Percentiles rank a stretch among this genome's conserved stretches.
Conservation (phyloP, 1,140 invertebrate genomes). For the Pentalonia nigronervosa region DNA sequence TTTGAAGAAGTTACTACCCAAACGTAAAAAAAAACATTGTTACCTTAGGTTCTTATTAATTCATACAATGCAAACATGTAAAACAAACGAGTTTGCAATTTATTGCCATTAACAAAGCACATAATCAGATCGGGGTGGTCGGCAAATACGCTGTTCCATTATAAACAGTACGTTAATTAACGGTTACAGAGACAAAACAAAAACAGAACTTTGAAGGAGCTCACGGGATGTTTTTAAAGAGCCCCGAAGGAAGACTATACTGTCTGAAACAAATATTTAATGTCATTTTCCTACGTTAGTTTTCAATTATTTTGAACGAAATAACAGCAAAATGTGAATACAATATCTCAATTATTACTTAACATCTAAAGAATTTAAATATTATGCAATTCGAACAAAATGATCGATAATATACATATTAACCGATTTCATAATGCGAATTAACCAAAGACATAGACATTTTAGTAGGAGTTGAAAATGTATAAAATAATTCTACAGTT, state of each 20-base stretch:
- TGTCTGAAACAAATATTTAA: conserved; percentile 34
- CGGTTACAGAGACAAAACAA: conserved; percentile 10
- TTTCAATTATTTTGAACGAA: conserved; percentile 30
- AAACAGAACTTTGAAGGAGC: not conserved
- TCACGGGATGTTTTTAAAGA: not conserved
- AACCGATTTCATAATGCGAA: not conserved
- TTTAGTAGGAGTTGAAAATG: not conserved
- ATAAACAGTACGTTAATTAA: conserved; percentile 2
- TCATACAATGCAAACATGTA: not conserved
- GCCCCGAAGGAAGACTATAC: not conserved
- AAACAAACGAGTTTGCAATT: not conserved
- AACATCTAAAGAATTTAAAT: not conserved
- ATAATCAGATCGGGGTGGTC: conserved; percentile 20
- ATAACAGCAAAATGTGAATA: not conserved
- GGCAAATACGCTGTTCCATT: not conserved
- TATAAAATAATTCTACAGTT: not conserved
- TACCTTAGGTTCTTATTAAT: not conserved
- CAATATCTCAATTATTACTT: not conserved
- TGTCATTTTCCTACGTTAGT: conserved; percentile 26
- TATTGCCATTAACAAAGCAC: not conserved
- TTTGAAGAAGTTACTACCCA: not conserved
- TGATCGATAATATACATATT: not conserved
- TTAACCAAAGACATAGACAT: not conserved
- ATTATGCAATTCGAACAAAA: not conserved
- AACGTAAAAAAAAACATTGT: not conserved